Conservation (phyloP, 2,888 invertebrate genomes). For the Phymatocera aterrima region DNA sequence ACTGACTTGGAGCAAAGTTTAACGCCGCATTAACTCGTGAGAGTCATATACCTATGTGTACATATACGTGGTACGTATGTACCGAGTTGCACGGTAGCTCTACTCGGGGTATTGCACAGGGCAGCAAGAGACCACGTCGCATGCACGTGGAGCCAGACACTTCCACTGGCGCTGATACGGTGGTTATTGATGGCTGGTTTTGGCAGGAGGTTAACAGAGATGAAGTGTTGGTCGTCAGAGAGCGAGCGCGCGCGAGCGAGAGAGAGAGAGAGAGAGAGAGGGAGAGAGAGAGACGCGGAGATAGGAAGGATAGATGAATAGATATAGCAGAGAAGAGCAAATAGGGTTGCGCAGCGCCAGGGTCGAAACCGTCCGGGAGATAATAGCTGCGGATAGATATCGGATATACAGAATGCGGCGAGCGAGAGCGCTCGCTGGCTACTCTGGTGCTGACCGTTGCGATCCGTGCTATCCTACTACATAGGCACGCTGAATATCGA, state of each 20-base stretch:
- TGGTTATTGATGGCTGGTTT: conserved; percentile 46
- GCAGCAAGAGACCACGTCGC: background rate
- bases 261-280: background rate
- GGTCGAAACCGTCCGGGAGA: background rate
- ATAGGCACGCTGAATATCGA: too few species aligned
- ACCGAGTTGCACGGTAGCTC: background rate
- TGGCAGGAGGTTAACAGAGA: conserved; percentile 41
- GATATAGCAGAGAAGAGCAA: conserved; percentile 13
- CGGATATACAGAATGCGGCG: background rate
- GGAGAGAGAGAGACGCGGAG: background rate
- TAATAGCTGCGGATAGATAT: too few species aligned
- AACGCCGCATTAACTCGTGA: background rate
- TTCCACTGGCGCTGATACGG: conserved; percentile 1
- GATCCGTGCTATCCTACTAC: background rate
- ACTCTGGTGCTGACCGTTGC: background rate
- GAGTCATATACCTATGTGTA: background rate
- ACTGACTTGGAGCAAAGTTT: background rate
- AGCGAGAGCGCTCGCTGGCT: too few species aligned
- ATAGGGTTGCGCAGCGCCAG: background rate
- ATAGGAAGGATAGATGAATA: too few species aligned
- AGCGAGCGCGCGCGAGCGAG: background rate
- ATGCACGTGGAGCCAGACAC: conserved; percentile 19
- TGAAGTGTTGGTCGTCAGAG: background rate
- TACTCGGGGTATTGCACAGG: background rate
- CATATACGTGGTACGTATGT: background rate